phyloP scores from a whole-genome alignment of 2,888 invertebrate genomes.

The Nomada lathburiana region DNA sequence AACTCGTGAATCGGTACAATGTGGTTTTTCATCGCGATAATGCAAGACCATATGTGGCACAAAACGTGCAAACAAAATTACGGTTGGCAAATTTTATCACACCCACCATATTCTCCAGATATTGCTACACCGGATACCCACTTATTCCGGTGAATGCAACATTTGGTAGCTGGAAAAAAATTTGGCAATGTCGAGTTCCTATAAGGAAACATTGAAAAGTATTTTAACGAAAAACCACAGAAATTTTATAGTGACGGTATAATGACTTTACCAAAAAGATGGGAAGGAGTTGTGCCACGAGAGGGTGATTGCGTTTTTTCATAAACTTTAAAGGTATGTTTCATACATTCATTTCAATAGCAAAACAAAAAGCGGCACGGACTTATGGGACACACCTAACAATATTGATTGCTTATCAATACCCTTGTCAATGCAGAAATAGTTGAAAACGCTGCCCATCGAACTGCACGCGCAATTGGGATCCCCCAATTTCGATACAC shows the following conservation, averaged over 20 bases:
- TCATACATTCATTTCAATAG: background rate
- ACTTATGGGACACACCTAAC: slow-evolving; percentile 9
- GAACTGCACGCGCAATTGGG: no score
- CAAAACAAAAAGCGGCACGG: background rate
- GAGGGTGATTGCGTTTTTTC: no score
- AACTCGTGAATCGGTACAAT: background rate
- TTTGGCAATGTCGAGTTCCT: background rate
- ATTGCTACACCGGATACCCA: slow-evolving; percentile 1
- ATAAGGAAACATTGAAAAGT: background rate
- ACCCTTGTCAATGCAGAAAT: no score
- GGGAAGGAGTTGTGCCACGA: no score
- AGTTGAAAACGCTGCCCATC: no score
- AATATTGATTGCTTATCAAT: no score
- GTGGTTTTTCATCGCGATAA: slow-evolving; percentile 1
- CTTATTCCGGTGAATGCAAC: background rate
- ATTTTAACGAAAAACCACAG: slow-evolving; percentile 4
- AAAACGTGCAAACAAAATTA: slow-evolving; percentile 7
- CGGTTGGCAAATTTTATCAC: background rate
- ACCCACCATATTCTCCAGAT: background rate
- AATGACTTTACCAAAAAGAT: no score
- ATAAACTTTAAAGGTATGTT: no score
- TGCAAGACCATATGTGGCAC: background rate
- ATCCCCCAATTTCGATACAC: no score
- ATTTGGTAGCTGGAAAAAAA: background rate
- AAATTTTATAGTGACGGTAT: background rate